These are phyloP conservation scores for Eospalax fontanierii DNA, from an alignment of 2,797 vertebrate species.

Conservation along the genomic window DNA sequence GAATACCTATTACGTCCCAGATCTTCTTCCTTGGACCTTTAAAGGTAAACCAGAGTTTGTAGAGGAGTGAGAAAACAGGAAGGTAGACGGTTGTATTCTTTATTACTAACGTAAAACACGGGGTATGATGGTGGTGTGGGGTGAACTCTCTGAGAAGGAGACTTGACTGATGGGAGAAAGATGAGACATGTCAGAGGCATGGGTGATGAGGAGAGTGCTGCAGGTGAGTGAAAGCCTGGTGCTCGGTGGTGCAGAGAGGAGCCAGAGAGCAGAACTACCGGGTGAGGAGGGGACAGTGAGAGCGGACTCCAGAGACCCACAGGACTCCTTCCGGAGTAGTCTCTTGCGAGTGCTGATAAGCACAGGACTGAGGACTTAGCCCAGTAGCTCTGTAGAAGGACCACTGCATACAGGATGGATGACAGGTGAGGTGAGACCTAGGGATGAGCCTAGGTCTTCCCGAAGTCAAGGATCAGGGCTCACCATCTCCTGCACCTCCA, in stretches of 20 bases:
- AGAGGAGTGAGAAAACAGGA: not conserved
- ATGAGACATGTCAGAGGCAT: not conserved
- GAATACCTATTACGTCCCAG: not conserved
- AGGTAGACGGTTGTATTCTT: not conserved
- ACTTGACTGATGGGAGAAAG: not conserved
- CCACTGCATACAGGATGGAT: too few species aligned
- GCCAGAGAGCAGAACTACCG: not conserved
- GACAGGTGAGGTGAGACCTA: not conserved
- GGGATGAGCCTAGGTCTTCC: not conserved
- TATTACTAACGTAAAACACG: not conserved
- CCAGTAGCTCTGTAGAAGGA: not conserved
- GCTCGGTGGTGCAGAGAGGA: not conserved
- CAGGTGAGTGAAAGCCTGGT: not conserved
- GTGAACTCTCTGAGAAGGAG: not conserved
- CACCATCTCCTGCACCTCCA: rapidly evolving
- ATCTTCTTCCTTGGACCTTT: not conserved
- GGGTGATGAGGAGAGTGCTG: not conserved
- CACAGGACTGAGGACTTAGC: not conserved
- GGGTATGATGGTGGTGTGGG: not conserved
- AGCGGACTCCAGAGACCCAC: rapidly evolving
- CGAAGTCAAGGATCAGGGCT: rapidly evolving
- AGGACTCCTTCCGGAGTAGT: not conserved
- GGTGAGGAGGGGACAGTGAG: not conserved
- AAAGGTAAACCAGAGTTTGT: not conserved
- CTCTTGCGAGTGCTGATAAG: not conserved